A percentile compares a stretch with the other conserved stretches of the same genome.
phyloP scores from a whole-genome alignment of 1,140 invertebrate species.

The Ctenoplectra terminalis region DNA sequence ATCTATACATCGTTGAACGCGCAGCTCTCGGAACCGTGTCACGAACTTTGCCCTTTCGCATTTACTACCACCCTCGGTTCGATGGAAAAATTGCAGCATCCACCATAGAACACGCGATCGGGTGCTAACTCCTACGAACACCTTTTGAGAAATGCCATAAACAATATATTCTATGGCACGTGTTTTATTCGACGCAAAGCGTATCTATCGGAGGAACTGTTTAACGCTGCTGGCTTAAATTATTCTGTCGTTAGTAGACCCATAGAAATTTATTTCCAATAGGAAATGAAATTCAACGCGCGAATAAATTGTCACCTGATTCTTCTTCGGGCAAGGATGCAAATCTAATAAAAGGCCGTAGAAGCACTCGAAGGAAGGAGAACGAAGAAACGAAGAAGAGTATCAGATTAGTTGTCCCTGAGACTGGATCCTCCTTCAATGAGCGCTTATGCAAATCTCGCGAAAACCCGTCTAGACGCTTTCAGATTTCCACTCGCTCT shows the following conservation, averaged over 20 bases:
- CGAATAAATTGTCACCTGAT: neutral
- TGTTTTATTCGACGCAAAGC: too few species aligned
- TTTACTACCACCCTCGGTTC: conserved; percentile 29
- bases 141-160: neutral
- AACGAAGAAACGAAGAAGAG: neutral
- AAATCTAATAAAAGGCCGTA: neutral
- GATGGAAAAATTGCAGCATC: conserved; percentile 38
- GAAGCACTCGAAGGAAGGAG: neutral
- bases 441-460: conserved; percentile 71
- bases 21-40: conserved; percentile 51
- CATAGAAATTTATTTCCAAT: too few species aligned
- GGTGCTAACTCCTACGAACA: conserved; percentile 6
- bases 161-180: neutral
- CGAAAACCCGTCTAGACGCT: neutral
- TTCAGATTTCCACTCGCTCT: neutral
- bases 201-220: too few species aligned
- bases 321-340: neutral
- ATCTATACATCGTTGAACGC: conserved; percentile 6
- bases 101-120: conserved; percentile 13
- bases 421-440: neutral
- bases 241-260: too few species aligned
- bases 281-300: neutral
- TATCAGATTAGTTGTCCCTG: conserved; percentile 10
- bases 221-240: too few species aligned
- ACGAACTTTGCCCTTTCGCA: conserved; percentile 69